These are phyloP conservation scores for Sakesphorus luctuosus DNA, from an alignment of 2,113 vertebrate species.

Conservation along the genomic window DNA sequence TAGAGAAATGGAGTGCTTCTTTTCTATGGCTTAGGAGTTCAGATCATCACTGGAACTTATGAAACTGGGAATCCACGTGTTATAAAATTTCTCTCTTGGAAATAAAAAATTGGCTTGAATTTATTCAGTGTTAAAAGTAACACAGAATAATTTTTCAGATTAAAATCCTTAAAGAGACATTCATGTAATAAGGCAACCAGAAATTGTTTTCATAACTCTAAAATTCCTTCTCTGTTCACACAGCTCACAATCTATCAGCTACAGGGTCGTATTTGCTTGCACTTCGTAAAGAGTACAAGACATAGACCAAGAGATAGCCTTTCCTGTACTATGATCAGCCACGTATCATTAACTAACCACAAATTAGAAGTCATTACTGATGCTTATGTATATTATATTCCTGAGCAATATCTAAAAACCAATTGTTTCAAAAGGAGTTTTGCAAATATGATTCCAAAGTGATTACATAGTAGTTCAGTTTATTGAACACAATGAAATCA, in stretches of 20 bases:
- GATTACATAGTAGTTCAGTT: constrained; percentile 37
- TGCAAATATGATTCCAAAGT: constrained; percentile 62
- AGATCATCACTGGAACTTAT: background rate
- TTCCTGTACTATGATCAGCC: constrained; percentile 63
- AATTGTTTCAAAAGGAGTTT: constrained; percentile 62
- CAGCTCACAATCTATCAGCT: background rate
- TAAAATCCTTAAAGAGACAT: constrained; percentile 8
- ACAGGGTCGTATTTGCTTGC: background rate
- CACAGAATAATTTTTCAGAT: background rate
- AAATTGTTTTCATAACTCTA: background rate
- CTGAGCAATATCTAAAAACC: constrained; percentile 67
- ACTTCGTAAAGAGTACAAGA: background rate
- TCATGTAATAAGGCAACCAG: background rate
- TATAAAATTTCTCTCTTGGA: background rate
- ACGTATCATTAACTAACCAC: constrained; percentile 67
- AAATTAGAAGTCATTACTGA: constrained; percentile 74
- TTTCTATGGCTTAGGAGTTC: background rate
- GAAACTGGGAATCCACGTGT: background rate
- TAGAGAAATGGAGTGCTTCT: background rate
- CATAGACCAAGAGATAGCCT: constrained; percentile 8
- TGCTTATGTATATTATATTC: constrained; percentile 69
- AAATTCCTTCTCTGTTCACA: background rate
- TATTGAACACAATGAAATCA: constrained; percentile 4
- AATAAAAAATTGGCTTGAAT: background rate
- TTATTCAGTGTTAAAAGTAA: background rate